Evolutionary conservation across 2,888 invertebrate genomes (phyloP), one percentile per base, ranked within the genome.

Genomic region (Tromatobia lineatoria): DNA sequence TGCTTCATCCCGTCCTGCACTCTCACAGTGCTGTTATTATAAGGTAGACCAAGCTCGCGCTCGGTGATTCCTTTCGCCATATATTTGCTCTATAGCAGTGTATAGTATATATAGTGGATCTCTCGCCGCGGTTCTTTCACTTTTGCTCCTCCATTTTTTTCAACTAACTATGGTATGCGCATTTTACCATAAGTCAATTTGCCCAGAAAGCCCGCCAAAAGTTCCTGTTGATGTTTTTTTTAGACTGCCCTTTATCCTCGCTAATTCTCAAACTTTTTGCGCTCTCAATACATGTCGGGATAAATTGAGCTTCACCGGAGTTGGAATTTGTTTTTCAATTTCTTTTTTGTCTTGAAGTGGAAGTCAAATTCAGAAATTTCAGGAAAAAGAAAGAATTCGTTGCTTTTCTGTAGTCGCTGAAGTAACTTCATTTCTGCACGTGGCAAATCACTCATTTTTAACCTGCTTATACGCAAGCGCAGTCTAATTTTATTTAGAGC

Each of bases 11-110:
- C 50, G 25, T 25, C 20, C 86, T 18, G 61, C 61, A 38, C 61
- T 64, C 61, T 34, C 38, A n/a, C 61, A 64, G 61, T 38, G 89
- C 88, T 88, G 88, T 90, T 91, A 90, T 90, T 90, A 89, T 87
- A 90, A 89, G 87, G 80, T 89, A 87, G 87, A 89, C 88, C 87
- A 86, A 86, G 82, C 87, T 77, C 87, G 70, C 69, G 69, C 66
- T 66, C 82, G 59, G 82, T 87, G 88, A 89, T 64, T 67, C 73
- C 70, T 64, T 73, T 64, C 67, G 38, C 18, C 47, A 59, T 73
- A 64, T 64, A 64, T 64, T 64, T 64, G n/a, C 61, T 34, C 61
- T 42, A 20, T 42, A 64, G 38, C 61, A 11, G 38, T 64, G 18
- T 61, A 61, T 18, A 34, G 34, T 61, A 61, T 64, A 64, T 64